phyloP scores from a whole-genome alignment of 1,140 invertebrate genomes.

The Dendrolimus punctatus region DNA sequence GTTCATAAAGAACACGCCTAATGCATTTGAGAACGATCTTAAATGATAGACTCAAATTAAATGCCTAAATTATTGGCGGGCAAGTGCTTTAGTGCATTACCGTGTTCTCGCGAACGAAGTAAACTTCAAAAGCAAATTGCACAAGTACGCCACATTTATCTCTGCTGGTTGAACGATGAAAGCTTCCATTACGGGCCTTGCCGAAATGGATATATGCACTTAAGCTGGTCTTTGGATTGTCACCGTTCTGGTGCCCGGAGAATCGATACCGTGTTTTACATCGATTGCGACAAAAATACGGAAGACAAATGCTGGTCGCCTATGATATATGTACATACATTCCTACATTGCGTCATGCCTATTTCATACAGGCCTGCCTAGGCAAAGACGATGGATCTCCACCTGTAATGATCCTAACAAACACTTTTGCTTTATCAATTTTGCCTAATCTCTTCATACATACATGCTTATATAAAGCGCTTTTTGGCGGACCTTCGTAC shows the following conservation, averaged over 20 bases:
- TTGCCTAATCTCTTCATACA: too few species aligned
- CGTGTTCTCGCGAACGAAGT: constrained; percentile 34
- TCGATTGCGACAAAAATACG: constrained; percentile 10
- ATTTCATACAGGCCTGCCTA: too few species aligned
- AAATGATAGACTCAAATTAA: constrained; percentile 37
- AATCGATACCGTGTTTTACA: constrained; percentile 27
- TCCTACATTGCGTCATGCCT: too few species aligned
- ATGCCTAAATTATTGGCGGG: constrained; percentile 37
- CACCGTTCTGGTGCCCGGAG: constrained; percentile 13
- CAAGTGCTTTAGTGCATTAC: constrained; percentile 43
- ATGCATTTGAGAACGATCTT: constrained; percentile 5
- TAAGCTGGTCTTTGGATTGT: constrained; percentile 33
- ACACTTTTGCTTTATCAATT: too few species aligned
- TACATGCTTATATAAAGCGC: too few species aligned
- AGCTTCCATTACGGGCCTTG: constrained; percentile 42
- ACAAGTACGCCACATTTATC: constrained; percentile 47
- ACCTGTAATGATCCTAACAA: too few species aligned
- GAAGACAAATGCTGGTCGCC: neutral
- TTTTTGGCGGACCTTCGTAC: neutral
- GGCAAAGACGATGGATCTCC: too few species aligned
- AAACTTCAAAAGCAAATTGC: constrained; percentile 57
- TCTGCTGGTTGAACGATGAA: constrained; percentile 42
- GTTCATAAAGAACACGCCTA: too few species aligned
- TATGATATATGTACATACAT: too few species aligned
- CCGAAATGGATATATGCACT: constrained; percentile 49